Conservation (phyloP, 2,888 invertebrate genomes). For the Hybos culiciformis region DNA sequence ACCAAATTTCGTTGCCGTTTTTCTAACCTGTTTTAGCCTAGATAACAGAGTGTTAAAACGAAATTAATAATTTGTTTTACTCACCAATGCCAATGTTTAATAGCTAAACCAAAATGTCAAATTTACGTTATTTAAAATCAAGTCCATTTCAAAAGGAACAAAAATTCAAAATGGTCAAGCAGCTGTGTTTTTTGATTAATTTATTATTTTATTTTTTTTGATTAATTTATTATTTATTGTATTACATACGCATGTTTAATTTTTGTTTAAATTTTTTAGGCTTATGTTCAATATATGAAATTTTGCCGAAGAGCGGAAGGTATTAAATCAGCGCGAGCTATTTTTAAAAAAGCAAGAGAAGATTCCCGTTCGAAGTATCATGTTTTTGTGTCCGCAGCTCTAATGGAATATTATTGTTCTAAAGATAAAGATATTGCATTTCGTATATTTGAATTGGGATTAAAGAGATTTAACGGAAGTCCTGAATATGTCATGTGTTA, state of each 20-base stretch:
- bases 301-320: constrained; percentile 95
- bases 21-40: too few relatives aligned
- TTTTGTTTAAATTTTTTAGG: constrained; percentile 44
- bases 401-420: constrained; percentile 99
- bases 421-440: constrained; percentile 96
- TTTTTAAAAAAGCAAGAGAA: constrained; percentile 91
- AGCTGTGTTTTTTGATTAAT: constrained; percentile 6
- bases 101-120: too few relatives aligned
- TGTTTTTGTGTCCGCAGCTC: constrained; percentile 90
- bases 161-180: background rate
- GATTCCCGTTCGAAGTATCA: constrained; percentile 75
- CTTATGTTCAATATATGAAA: constrained; percentile 98
- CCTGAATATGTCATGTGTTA: constrained; percentile 93
- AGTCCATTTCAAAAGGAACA: background rate
- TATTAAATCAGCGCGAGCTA: constrained; percentile 86
- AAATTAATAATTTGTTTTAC: too few relatives aligned
- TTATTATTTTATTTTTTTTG: constrained; percentile 1
- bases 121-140: too few relatives aligned
- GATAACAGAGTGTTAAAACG: too few relatives aligned
- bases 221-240: background rate
- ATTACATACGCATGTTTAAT: background rate
- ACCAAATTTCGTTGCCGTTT: background rate
- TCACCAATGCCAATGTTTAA: too few relatives aligned
- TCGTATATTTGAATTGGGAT: constrained; percentile 90
- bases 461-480: constrained; percentile 91